phyloP scores from a whole-genome alignment of 2,113 vertebrate genomes.

The Cryptomyrus ogoouensis region DNA sequence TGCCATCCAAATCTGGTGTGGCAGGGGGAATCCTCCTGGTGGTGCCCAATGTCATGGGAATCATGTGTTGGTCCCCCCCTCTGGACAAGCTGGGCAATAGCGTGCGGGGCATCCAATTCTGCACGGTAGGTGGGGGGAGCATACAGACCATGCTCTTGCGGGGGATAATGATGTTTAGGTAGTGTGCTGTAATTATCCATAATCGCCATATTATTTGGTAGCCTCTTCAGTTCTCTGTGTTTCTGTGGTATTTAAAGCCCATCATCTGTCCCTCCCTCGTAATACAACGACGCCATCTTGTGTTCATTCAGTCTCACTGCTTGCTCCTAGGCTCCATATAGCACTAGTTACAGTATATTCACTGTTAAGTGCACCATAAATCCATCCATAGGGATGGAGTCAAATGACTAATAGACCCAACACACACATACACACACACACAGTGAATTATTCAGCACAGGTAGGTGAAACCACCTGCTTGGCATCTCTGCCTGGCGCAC shows the following conservation, averaged over 20 bases:
- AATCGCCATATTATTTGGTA: background rate
- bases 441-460: no score
- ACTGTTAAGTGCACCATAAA: background rate
- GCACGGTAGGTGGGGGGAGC: constrained; percentile 68
- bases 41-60: constrained; percentile 96
- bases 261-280: background rate
- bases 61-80: constrained; percentile 97
- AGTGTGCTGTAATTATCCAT: background rate
- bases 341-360: background rate
- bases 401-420: no score
- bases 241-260: background rate
- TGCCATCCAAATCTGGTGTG: constrained; percentile 96
- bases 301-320: background rate
- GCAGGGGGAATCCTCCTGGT: constrained; percentile 93
- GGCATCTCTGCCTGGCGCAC: background rate
- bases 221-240: background rate
- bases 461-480: no score
- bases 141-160: background rate
- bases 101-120: constrained; percentile 94
- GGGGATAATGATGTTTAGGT: background rate
- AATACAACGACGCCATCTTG: background rate
- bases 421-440: background rate
- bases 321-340: background rate
- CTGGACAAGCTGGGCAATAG: constrained; percentile 97
- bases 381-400: background rate